These are phyloP conservation scores for Sternarchorhynchus goeldii DNA, from an alignment of 2,797 vertebrate species.

Conservation along the genomic window DNA sequence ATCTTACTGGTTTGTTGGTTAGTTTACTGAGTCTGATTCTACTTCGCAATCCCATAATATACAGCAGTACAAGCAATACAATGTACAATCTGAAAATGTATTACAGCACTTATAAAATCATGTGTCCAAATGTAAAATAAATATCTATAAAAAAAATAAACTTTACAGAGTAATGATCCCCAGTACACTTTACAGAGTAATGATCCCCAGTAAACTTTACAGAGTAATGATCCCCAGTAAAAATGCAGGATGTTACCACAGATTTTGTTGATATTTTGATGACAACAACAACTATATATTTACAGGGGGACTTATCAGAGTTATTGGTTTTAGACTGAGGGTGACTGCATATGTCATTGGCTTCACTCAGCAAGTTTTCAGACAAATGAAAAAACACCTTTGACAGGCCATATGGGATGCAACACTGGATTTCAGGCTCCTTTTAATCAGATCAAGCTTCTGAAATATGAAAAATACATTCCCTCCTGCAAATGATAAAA, in stretches of 20 bases:
- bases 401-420: conserved; percentile 54
- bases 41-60: no score
- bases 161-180: no score
- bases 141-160: no score
- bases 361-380: background rate
- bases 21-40: no score
- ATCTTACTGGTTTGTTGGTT: no score
- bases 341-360: background rate
- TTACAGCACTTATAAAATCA: no score
- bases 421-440: conserved; percentile 57
- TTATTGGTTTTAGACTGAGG: background rate
- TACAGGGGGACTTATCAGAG: conserved; percentile 2
- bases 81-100: no score
- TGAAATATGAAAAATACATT: conserved; percentile 57
- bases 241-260: background rate
- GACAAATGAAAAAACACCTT: conserved; percentile 53
- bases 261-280: background rate
- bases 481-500: conserved; percentile 57
- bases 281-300: conserved; percentile 3
- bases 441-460: conserved; percentile 70
- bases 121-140: no score
- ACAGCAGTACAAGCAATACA: no score
- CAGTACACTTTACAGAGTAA: no score
- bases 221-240: no score
- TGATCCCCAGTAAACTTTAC: no score